Evolutionary conservation across 2,888 invertebrate species (phyloP).

Genomic region (Reticulitermes lucifugus): DNA sequence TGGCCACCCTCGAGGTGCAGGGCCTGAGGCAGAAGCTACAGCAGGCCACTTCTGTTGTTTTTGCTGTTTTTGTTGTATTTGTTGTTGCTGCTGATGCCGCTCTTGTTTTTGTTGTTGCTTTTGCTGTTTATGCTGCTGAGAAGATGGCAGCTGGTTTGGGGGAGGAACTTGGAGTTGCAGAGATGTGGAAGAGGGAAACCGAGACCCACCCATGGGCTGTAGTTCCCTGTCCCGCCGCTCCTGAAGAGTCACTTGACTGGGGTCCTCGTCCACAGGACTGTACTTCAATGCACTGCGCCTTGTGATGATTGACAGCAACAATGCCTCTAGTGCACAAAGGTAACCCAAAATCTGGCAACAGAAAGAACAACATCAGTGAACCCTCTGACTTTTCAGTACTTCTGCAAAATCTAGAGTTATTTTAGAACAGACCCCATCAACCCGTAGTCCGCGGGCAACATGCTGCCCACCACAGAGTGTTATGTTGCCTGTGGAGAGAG

Average conservation of each 20-base stretch:
- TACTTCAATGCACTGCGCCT: conserved; percentile 69
- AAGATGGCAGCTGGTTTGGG: conserved; percentile 4
- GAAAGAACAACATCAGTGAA: neutral
- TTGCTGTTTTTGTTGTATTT: neutral
- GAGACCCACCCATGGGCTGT: conserved; percentile 62
- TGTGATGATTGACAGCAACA: conserved; percentile 70
- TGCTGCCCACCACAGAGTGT: too few relatives aligned
- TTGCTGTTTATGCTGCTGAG: neutral
- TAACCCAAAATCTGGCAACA: conserved; percentile 71
- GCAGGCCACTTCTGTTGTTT: conserved; percentile 41
- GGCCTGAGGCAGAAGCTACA: conserved; percentile 44
- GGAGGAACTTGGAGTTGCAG: conserved; percentile 55
- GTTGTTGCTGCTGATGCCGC: neutral
- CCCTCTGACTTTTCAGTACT: too few relatives aligned
- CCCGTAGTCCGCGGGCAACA: too few relatives aligned
- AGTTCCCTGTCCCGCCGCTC: conserved; percentile 57
- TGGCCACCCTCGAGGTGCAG: conserved; percentile 54
- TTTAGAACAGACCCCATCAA: too few relatives aligned
- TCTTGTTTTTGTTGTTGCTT: neutral
- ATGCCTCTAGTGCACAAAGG: conserved; percentile 71
- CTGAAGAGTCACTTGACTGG: conserved; percentile 69
- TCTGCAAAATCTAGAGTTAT: too few relatives aligned
- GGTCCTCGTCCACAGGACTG: conserved; percentile 73
- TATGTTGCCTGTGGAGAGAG: too few relatives aligned
- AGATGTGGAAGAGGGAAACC: conserved; percentile 57